phyloP scores from a whole-genome alignment of 2,888 invertebrate genomes.

The Acanthosepion pharaonis region DNA sequence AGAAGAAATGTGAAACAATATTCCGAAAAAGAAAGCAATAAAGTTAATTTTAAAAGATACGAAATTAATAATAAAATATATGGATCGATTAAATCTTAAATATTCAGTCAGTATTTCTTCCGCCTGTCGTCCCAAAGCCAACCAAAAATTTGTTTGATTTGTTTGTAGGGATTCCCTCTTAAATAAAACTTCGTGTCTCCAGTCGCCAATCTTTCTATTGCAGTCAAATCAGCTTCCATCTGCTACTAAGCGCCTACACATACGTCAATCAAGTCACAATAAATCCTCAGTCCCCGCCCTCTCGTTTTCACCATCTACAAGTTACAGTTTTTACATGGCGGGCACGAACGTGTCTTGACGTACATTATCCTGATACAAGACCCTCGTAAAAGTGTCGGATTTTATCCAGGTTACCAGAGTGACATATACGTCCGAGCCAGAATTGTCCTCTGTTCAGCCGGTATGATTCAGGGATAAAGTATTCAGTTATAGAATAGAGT shows the following conservation, averaged over 20 bases:
- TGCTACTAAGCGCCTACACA: not conserved
- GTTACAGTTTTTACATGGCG: not conserved
- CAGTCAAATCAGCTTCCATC: not conserved
- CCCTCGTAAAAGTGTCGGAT: not conserved
- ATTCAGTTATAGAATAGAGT: not conserved
- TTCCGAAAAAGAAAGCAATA: too few species aligned
- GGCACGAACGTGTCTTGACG: not conserved
- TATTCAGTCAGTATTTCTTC: too few species aligned
- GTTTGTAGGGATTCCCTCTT: not conserved
- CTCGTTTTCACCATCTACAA: not conserved
- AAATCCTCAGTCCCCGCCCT: not conserved
- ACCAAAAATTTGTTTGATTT: not conserved
- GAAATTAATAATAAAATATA: too few species aligned
- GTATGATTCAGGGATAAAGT: too few species aligned
- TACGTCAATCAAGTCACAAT: not conserved
- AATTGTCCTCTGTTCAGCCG: not conserved
- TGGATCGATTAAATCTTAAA: too few species aligned
- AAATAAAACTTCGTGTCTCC: not conserved
- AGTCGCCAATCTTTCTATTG: not conserved
- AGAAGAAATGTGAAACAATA: too few species aligned
- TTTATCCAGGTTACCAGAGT: not conserved
- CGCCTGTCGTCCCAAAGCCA: too few species aligned
- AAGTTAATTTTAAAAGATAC: too few species aligned
- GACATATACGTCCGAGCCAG: not conserved
- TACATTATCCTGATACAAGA: not conserved